phyloP scores from a whole-genome alignment of 2,888 invertebrate genomes.

The Thera britannica region DNA sequence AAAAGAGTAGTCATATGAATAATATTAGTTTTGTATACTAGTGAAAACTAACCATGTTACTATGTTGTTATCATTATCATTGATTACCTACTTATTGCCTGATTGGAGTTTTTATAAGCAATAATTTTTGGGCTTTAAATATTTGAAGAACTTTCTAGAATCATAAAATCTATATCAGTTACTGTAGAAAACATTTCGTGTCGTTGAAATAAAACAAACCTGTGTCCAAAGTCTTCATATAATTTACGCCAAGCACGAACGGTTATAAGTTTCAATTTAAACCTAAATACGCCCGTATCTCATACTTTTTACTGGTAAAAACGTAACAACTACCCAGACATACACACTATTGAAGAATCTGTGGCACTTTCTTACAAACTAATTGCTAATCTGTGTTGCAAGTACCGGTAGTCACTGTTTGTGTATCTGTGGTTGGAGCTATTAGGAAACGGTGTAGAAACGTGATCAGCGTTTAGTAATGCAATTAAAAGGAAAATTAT shows the following conservation, averaged over 20 bases:
- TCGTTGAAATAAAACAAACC: background rate
- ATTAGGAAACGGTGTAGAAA: slow-evolving; percentile 61
- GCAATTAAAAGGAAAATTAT: slow-evolving; percentile 17
- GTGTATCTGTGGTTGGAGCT: slow-evolving; percentile 47
- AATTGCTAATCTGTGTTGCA: slow-evolving; percentile 1
- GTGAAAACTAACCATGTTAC: too few relatives aligned
- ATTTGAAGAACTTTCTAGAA: too few relatives aligned
- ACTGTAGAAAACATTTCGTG: background rate
- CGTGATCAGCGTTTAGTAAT: slow-evolving; percentile 61
- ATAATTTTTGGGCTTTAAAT: too few relatives aligned
- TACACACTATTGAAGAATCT: slow-evolving; percentile 9
- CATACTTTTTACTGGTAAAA: slow-evolving; percentile 15
- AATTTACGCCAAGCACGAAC: slow-evolving; percentile 19
- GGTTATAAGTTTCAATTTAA: slow-evolving; percentile 24
- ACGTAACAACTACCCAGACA: slow-evolving; percentile 7
- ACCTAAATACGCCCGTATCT: slow-evolving; percentile 26
- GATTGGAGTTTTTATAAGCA: too few relatives aligned
- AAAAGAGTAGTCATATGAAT: too few relatives aligned
- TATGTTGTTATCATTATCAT: too few relatives aligned
- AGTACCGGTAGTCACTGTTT: background rate
- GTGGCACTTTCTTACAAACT: slow-evolving; percentile 6
- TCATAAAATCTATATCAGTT: background rate
- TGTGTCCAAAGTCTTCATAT: background rate
- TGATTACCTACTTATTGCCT: too few relatives aligned
- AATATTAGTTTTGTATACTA: too few relatives aligned